Evolutionary conservation across 2,888 invertebrate genomes (phyloP).

Genomic region (Platycheirus albimanus): DNA sequence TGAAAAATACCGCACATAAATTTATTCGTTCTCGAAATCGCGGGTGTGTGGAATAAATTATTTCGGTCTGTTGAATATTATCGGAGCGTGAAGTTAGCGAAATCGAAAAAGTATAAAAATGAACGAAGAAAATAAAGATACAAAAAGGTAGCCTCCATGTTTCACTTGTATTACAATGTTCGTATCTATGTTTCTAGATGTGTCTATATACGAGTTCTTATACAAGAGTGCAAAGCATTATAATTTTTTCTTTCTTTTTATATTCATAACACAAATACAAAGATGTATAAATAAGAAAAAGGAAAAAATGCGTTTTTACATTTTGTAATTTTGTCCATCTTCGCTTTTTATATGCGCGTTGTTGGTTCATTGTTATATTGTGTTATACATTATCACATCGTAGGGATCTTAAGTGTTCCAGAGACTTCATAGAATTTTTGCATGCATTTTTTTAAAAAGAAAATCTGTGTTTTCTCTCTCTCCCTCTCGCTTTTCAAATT

Average conservation of each 20-base stretch:
- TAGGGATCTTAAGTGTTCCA: slow-evolving; percentile 27
- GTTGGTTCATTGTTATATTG: slow-evolving; percentile 10
- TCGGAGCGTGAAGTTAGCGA: slow-evolving; percentile 83
- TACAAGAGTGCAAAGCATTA: too few relatives aligned
- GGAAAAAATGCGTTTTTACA: slow-evolving; percentile 64
- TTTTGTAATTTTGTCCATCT: slow-evolving; percentile 68
- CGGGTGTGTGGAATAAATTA: slow-evolving; percentile 83
- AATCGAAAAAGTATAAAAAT: slow-evolving; percentile 73
- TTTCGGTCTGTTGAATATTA: slow-evolving; percentile 83
- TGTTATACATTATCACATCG: slow-evolving; percentile 26
- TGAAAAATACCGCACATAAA: slow-evolving; percentile 73
- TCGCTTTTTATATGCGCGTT: slow-evolving; percentile 39
- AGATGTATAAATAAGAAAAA: neutral
- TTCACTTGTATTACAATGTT: slow-evolving; percentile 54
- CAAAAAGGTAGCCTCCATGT: slow-evolving; percentile 49
- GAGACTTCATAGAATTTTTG: slow-evolving; percentile 18
- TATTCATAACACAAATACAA: slow-evolving; percentile 19
- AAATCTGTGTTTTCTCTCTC: slow-evolving; percentile 14
- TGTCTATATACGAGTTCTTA: too few relatives aligned
- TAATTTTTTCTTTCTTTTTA: neutral
- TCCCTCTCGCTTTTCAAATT: slow-evolving; percentile 5
- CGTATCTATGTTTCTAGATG: neutral
- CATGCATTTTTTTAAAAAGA: slow-evolving; percentile 28
- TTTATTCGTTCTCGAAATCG: slow-evolving; percentile 75
- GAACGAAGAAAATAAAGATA: slow-evolving; percentile 1